phyloP scores from a whole-genome alignment of 2,797 vertebrate species.

The Lagocephalus sceleratus region DNA sequence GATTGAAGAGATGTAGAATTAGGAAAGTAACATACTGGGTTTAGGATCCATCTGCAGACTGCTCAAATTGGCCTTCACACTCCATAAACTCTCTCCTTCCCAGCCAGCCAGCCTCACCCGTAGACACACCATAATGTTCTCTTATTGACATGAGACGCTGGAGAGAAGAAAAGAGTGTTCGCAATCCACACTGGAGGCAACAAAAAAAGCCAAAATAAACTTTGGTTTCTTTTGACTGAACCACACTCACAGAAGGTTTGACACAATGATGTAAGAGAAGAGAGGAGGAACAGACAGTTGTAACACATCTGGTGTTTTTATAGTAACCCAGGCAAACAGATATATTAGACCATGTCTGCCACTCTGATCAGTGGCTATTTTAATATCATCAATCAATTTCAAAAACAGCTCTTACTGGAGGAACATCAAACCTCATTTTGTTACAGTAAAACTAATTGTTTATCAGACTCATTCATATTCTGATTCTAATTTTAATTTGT shows the following conservation, averaged over 20 bases:
- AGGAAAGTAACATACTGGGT: constrained; percentile 37
- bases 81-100: constrained; percentile 59
- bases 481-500: background rate
- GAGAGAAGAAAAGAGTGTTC: constrained; percentile 27
- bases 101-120: constrained; percentile 44
- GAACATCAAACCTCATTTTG: background rate
- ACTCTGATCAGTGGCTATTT: background rate
- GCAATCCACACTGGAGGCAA: constrained; percentile 20
- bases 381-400: background rate
- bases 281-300: no score
- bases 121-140: constrained; percentile 56
- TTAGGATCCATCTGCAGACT: constrained; percentile 44
- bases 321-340: no score
- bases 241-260: no score
- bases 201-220: background rate
- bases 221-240: no score
- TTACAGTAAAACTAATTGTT: background rate
- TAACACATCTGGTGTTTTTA: no score
- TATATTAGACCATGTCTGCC: no score
- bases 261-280: no score
- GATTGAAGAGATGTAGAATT: constrained; percentile 23
- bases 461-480: background rate
- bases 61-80: constrained; percentile 72
- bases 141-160: constrained; percentile 35
- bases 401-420: background rate